These are phyloP conservation scores for Labroides dimidiatus DNA, from an alignment of 2,797 vertebrate genomes.

Conservation along the genomic window DNA sequence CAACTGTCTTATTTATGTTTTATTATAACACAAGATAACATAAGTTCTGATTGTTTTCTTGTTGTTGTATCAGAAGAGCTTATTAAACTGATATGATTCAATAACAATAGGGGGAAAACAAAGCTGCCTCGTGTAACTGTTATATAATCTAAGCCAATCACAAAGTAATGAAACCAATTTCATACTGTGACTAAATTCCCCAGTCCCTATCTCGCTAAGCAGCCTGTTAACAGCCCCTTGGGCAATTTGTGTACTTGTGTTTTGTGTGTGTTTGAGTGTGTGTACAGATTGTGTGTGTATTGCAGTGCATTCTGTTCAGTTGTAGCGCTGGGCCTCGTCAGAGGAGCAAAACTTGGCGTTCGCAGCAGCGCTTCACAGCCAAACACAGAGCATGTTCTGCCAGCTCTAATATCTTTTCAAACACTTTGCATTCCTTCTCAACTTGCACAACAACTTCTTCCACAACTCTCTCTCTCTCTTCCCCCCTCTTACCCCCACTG, in stretches of 20 bases:
- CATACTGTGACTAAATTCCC: slow-evolving; percentile 62
- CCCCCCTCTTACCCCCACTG: slow-evolving; percentile 45
- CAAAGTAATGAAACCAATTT: slow-evolving; percentile 67
- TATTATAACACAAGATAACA: neutral
- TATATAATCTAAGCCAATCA: slow-evolving; percentile 65
- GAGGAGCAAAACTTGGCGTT: slow-evolving; percentile 71
- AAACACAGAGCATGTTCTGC: slow-evolving; percentile 77
- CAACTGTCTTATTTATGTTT: too few species aligned
- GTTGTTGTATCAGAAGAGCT: slow-evolving; percentile 11
- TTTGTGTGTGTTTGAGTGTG: slow-evolving; percentile 21
- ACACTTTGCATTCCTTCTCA: slow-evolving; percentile 75
- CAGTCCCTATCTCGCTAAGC: slow-evolving; percentile 44
- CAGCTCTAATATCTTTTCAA: slow-evolving; percentile 77
- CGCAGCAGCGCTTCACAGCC: slow-evolving; percentile 67
- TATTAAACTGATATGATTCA: slow-evolving; percentile 9
- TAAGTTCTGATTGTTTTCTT: slow-evolving; percentile 8
- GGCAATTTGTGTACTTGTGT: slow-evolving; percentile 38
- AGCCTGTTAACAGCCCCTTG: slow-evolving; percentile 69
- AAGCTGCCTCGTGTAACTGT: slow-evolving; percentile 53
- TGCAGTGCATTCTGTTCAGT: slow-evolving; percentile 61
- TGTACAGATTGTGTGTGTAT: slow-evolving; percentile 35
- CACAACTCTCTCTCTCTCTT: slow-evolving; percentile 28
- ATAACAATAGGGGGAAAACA: slow-evolving; percentile 19
- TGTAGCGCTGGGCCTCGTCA: slow-evolving; percentile 54
- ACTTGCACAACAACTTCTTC: slow-evolving; percentile 70